Base-by-base conservation (phyloP, 2,888 invertebrate species). In the Rhabditoides inermis region DNA sequence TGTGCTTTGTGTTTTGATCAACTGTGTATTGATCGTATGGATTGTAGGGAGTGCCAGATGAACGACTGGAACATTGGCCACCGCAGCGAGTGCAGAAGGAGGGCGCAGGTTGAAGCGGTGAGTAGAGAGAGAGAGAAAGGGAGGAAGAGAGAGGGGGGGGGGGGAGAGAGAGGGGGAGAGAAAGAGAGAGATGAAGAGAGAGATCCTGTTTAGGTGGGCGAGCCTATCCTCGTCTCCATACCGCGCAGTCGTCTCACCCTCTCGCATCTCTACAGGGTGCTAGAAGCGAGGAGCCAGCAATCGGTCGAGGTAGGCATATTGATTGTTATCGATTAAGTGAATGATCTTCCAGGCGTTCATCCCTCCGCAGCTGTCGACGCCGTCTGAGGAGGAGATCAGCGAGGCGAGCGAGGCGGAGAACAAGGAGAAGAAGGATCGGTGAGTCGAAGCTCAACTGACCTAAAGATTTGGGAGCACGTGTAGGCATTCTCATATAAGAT, bases 191-290 rank as follows among this genome's bases (percentile, higher is more conserved):
- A 10, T 32, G 32, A 15, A 10, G 7, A 32, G 32, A 32, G 32
- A 32, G 15, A 32, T 10, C 32, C 10, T 7, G 32, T 10, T 10
- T 32, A 10, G 7, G 70, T 78, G 37, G 81, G 81, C 3, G 70
- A 73, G 39, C 81, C 81, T 5, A 79, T 81, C 64, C 70, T 81
- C 46, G 66, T 81, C 60, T 78, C 79, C 53, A 60, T 81, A 40
- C 79, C 79, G 15, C 63, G 76, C 45, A 79, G 79, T 2, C 72
- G 77, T 49, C 74, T 77, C 27, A 80, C 80, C 1, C 79, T 77
- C 69, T 68, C 76, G 7, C 73, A 77, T 27, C 63, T 81, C 3
- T 73, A 74, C 45, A 65, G 76, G 37, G 69, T 77, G 28, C 73
- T 79, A 68, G 79, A 79, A 56, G 77, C 77, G n/a, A 79, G 75